Base-by-base conservation (phyloP, 92 coral and sea anemone genomes). In the Porites lobata region DNA sequence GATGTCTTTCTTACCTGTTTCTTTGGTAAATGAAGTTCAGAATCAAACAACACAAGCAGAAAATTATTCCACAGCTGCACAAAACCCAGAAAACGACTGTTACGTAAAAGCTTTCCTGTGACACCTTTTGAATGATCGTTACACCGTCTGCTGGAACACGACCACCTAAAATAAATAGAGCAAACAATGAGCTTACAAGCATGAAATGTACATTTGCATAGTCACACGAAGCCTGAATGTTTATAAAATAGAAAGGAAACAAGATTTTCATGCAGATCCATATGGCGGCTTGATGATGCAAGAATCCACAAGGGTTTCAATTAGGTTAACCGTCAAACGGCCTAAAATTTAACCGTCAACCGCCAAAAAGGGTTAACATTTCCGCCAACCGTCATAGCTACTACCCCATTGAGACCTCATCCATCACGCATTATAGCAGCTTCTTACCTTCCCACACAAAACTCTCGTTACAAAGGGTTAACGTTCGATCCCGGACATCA, bases 21-120 rank as follows among this genome's bases (percentile, higher is more conserved):
- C 89, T 85, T 32, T 98, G 88, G 76, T 92, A 80, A 81, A 74
- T 87, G 67, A 81, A 88, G 59, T 96, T 94, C 50, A 92, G 89
- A 69, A 90, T 75, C 72, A 96, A 69, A 72, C 96, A 92, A 72
- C 76, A 85, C 21, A 90, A 17, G 29, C 96, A 93, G 73, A 92
- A 89, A 19, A 96, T 8, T 21, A 94, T 78, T 24, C 99, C 99
- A 21, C 81, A 58, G 29, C 83, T 76, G 43, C 94, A 89, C 32
- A 94, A 77, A 14, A 73, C 64, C 64, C 84, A 81, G 79, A 94
- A 77, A 1, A 85, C 67, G 15, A 88, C 53, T 13, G 94, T 87
- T 14, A 86, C 57, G 13, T 75, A 38, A 0, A 47, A 9, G 2
- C 85, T 66, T 8, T 90, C 92, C 38, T 85, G 75, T 62, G 38